Evolutionary conservation across 2,888 invertebrate genomes (phyloP).

Genomic region (Hypselothyrea guttata): DNA sequence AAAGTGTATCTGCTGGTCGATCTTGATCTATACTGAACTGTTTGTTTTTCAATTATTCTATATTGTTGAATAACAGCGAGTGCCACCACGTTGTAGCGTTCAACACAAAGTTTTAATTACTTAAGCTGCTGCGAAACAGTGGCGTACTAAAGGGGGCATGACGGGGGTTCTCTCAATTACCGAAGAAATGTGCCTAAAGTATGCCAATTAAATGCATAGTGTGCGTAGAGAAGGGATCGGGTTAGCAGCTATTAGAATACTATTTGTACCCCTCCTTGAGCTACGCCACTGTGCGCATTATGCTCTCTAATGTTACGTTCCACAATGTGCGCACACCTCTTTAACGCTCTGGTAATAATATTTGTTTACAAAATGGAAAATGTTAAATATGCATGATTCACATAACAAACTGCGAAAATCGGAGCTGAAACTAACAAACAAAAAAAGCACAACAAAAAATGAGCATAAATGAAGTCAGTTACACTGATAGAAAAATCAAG

Average conservation of each 20-base stretch:
- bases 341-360: conserved; percentile 7
- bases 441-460: too few relatives aligned
- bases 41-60: conserved; percentile 19
- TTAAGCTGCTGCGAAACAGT: conserved; percentile 6
- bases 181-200: too few relatives aligned
- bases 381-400: conserved; percentile 30
- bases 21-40: background rate
- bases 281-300: background rate
- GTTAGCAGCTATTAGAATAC: too few relatives aligned
- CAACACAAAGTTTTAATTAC: conserved; percentile 34
- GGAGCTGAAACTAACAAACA: background rate
- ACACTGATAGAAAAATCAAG: too few relatives aligned
- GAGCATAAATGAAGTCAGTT: too few relatives aligned
- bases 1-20: conserved; percentile 7
- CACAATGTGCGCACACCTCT: conserved; percentile 7
- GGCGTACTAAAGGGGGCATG: too few relatives aligned
- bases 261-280: too few relatives aligned
- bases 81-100: conserved; percentile 35
- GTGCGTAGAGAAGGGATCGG: too few relatives aligned
- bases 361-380: conserved; percentile 27
- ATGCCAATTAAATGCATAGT: too few relatives aligned
- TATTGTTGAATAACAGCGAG: conserved; percentile 29
- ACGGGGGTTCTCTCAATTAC: too few relatives aligned
- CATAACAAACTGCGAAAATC: conserved; percentile 1
- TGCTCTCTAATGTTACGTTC: too few relatives aligned